Evolutionary conservation across 2,888 invertebrate genomes (phyloP), one percentile per base, ranked within the genome.

Genomic region (Agonopterix alstromeriana): DNA sequence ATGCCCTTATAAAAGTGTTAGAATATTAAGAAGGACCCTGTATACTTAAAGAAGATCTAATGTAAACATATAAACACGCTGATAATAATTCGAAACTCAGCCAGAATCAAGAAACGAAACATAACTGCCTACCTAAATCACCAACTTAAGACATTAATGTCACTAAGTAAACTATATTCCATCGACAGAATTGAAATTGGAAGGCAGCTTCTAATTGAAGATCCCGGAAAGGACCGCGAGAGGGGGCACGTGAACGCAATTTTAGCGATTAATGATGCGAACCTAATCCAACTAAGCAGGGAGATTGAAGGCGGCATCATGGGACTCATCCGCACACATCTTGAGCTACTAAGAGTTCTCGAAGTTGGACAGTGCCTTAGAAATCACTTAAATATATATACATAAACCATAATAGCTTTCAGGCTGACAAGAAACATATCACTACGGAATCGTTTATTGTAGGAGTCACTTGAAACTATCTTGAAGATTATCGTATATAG

Each of bases 261-360:
- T 82, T 80, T 73, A 65, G 70, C 77, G 77, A 83, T 85, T 85
- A 88, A 88, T 86, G 84, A 80, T 69, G 80, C 82, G 82, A 74
- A 74, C 70, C 68, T 86, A 86, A 87, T 85, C 84, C 76, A 78
- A 80, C 84, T 82, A 82, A 78, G 78, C 77, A 76, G 67, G 65
- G 70, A 74, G 75, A 73, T 65, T 75, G 72, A 62, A 70, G 69
- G 67, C 49, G 60, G 53, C 73, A 71, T 73, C 73, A 67, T 64
- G 73, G 75, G 72, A 73, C 67, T 71, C 70, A 69, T 76, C 71
- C 69, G 63, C 64, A 64, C 67, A 65, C 67, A 65, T 66, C 63
- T 63, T 27, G 69, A 71, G 68, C 68, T 70, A 74, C 72, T 60
- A 69, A 67, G 65, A 67, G 67, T 74, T 76, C 70, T 68, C 71